Percentiles rank a stretch among this genome's conserved stretches.
Evolutionary conservation across 2,113 vertebrate species (phyloP).

Genomic region (Hyperopisus bebe): DNA sequence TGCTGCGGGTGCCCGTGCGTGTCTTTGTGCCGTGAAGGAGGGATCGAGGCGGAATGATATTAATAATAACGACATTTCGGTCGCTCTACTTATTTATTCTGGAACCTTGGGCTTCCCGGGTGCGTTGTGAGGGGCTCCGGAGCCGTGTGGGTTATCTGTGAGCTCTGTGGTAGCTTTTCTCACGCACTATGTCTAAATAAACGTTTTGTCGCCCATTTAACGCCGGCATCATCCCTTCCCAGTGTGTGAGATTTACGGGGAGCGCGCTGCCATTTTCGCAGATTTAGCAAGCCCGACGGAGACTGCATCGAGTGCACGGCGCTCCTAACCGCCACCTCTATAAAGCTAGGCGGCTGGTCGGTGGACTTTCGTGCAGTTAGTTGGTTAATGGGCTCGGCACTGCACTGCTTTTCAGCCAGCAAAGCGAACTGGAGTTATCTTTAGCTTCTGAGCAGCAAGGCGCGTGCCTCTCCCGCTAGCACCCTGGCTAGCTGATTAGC

Average conservation of each 20-base stretch:
- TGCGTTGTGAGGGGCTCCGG: not conserved
- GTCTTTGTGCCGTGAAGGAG: constrained; percentile 63
- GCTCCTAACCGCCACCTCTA: not conserved
- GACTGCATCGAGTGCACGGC: not conserved
- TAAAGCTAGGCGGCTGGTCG: not conserved
- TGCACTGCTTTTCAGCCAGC: not conserved
- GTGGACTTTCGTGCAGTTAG: not conserved
- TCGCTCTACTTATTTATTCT: constrained; percentile 53
- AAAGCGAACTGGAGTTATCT: not conserved
- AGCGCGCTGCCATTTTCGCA: not conserved
- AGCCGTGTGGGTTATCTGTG: not conserved
- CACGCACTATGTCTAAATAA: not conserved
- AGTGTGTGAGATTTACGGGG: constrained; percentile 5
- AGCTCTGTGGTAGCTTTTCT: no score
- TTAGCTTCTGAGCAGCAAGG: not conserved
- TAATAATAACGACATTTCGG: constrained; percentile 68
- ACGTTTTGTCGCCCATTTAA: not conserved
- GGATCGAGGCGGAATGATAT: constrained; percentile 84
- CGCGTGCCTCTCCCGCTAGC: not conserved
- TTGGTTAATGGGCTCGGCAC: no score
- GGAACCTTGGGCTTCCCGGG: not conserved
- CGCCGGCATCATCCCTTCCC: not conserved
- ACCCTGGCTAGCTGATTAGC: not conserved
- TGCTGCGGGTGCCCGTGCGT: constrained; percentile 64
- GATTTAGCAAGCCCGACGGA: not conserved